These are phyloP conservation scores for Egretta garzetta DNA, from an alignment of 2,113 vertebrate genomes.

Conservation along the genomic window DNA sequence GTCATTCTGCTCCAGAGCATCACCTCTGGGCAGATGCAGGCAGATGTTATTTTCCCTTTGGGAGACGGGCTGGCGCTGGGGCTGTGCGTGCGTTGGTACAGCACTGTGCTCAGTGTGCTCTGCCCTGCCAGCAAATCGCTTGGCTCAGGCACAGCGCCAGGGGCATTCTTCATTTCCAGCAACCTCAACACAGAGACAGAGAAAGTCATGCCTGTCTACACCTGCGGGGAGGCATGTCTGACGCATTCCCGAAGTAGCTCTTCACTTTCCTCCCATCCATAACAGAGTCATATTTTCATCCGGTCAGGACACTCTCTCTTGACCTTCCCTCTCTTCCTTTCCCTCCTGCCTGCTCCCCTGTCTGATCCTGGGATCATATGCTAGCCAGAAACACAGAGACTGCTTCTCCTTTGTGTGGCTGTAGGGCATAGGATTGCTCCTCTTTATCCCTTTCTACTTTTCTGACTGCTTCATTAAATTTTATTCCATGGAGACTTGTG, in stretches of 20 bases:
- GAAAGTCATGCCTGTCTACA: background rate
- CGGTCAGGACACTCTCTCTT: background rate
- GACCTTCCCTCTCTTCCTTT: background rate
- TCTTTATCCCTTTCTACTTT: background rate
- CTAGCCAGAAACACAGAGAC: background rate
- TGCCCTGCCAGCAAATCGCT: background rate
- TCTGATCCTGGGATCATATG: too few species aligned
- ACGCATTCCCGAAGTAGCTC: background rate
- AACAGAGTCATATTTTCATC: too few species aligned
- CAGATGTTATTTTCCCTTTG: background rate
- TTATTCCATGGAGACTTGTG: background rate
- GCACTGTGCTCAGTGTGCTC: background rate
- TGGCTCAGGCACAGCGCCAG: background rate
- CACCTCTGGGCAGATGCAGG: too few species aligned
- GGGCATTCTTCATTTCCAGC: background rate
- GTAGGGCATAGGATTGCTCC: background rate
- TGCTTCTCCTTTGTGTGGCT: background rate
- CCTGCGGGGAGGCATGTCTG: background rate
- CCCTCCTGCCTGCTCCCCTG: background rate
- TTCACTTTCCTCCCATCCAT: background rate
- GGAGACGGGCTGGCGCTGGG: background rate
- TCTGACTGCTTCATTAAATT: background rate
- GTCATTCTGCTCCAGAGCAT: background rate
- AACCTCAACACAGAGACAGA: background rate
- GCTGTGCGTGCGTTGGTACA: background rate